These are phyloP conservation scores for Pseudopleuronectes americanus DNA, from an alignment of 2,797 vertebrate genomes.

Conservation along the genomic window DNA sequence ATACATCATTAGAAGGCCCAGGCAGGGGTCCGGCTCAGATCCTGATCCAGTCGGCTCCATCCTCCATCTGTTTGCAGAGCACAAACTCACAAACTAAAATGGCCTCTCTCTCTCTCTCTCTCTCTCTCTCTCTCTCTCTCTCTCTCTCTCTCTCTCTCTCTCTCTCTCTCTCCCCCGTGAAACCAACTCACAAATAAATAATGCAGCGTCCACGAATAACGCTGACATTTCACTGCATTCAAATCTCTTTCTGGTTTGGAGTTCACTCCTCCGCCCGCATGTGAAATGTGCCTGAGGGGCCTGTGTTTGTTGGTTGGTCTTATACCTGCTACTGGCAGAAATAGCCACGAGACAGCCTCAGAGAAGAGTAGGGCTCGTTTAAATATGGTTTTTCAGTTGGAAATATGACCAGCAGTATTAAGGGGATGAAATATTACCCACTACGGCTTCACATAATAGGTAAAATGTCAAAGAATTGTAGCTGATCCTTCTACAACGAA, in stretches of 20 bases:
- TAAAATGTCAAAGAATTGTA: not conserved
- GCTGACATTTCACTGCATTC: conserved; percentile 54
- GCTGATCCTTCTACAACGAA: not conserved
- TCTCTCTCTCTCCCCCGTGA: not conserved
- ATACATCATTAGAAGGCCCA: conserved; percentile 34
- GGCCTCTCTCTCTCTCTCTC: no score
- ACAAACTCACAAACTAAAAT: conserved; percentile 47
- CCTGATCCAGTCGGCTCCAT: conserved; percentile 17
- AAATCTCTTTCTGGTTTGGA: conserved; percentile 36
- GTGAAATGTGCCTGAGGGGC: conserved; percentile 18
- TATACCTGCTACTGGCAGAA: not conserved
- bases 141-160: not conserved
- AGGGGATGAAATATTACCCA: not conserved
- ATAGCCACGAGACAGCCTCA: no score
- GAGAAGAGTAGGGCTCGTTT: not conserved
- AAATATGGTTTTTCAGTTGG: not conserved
- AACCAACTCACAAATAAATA: conserved; percentile 62
- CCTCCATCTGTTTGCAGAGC: conserved; percentile 36
- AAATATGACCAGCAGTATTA: not conserved
- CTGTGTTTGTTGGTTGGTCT: conserved; percentile 5
- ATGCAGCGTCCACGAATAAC: conserved; percentile 61
- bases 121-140: not conserved
- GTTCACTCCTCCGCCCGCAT: conserved; percentile 27
- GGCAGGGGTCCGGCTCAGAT: conserved; percentile 15
- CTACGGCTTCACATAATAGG: not conserved